These are phyloP conservation scores for Trissolcus basalis DNA, from an alignment of 1,140 invertebrate genomes.

Conservation along the genomic window DNA sequence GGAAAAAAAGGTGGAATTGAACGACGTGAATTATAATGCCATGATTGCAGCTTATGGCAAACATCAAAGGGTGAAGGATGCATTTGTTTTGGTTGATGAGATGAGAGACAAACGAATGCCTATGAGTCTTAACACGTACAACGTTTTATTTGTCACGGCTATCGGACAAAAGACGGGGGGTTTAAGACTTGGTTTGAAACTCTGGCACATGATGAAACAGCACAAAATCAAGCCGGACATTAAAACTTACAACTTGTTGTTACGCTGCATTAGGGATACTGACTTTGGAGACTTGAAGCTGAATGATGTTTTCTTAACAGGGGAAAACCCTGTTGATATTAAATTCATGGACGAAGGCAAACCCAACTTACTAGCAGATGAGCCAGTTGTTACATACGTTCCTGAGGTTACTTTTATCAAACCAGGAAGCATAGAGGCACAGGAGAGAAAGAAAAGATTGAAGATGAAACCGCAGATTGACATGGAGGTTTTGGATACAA, in stretches of 20 bases:
- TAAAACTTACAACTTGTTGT: constrained; percentile 87
- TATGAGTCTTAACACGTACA: constrained; percentile 83
- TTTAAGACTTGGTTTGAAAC: constrained; percentile 85
- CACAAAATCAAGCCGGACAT: constrained; percentile 81
- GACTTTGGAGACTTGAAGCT: constrained; percentile 82
- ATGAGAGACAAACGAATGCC: constrained; percentile 82
- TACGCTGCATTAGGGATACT: constrained; percentile 87
- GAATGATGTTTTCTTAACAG: constrained; percentile 72
- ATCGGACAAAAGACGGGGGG: constrained; percentile 86
- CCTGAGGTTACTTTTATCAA: constrained; percentile 23
- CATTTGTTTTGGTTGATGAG: constrained; percentile 90
- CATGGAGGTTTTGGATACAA: background rate
- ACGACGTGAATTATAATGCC: constrained; percentile 87
- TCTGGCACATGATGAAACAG: constrained; percentile 89
- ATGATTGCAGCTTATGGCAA: constrained; percentile 94
- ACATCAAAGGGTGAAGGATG: constrained; percentile 84
- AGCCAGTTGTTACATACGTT: constrained; percentile 59
- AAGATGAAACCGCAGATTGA: background rate
- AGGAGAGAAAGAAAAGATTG: constrained; percentile 12
- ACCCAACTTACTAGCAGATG: constrained; percentile 65
- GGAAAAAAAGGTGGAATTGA: constrained; percentile 82
- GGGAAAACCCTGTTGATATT: constrained; percentile 22
- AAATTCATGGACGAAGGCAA: constrained; percentile 27
- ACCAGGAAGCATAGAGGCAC: constrained; percentile 10
- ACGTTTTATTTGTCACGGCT: constrained; percentile 89